Evolutionary conservation across 2,797 vertebrate genomes (phyloP).

Genomic region (Meriones psammophilus): DNA sequence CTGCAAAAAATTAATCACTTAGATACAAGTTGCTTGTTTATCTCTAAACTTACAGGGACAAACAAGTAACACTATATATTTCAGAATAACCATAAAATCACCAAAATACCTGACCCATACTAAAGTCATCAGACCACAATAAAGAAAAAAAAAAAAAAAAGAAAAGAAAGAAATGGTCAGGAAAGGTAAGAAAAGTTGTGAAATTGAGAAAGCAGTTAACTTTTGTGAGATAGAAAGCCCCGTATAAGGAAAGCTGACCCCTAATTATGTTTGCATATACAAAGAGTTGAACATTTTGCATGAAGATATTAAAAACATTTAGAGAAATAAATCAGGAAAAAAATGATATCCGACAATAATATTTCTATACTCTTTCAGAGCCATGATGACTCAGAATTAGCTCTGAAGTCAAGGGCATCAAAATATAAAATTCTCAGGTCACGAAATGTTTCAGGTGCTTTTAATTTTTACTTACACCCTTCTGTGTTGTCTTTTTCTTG

Average conservation of each 20-base stretch:
- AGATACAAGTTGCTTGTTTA: background rate
- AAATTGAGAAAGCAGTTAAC: slow-evolving; percentile 22
- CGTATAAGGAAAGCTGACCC: background rate
- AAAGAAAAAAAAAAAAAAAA: background rate
- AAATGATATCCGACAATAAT: background rate
- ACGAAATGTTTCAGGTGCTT: background rate
- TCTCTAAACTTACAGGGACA: background rate
- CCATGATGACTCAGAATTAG: background rate
- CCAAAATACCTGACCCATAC: background rate
- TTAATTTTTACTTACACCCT: background rate
- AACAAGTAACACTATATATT: background rate
- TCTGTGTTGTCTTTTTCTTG: background rate
- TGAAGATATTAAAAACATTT: background rate
- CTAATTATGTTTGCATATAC: background rate
- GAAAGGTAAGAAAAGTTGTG: background rate
- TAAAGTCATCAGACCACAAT: background rate
- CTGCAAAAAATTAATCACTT: background rate
- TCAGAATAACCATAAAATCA: background rate
- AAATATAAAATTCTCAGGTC: background rate
- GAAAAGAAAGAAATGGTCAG: background rate
- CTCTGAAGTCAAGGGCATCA: background rate
- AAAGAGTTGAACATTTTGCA: background rate
- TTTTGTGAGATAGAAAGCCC: background rate
- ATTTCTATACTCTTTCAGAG: background rate
- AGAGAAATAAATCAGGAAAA: background rate